Base-by-base conservation (phyloP, 2,797 vertebrate genomes). In the Leptodactylus fallax region DNA sequence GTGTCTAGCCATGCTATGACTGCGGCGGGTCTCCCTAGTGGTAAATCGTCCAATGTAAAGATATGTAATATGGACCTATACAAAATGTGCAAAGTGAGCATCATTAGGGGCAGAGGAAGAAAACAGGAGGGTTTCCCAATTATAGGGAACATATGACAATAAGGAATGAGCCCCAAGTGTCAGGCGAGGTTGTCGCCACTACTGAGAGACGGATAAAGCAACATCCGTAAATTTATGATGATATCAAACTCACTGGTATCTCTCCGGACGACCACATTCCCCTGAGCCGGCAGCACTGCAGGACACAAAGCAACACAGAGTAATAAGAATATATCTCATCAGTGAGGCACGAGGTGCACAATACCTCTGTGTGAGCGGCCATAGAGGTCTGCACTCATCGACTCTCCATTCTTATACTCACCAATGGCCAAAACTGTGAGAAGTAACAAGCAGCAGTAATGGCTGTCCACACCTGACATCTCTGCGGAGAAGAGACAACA, bases 231-330 rank as follows among this genome's bases (percentile, higher is more conserved):
- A 72, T 72, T 17, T 27, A 72, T 11, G 7, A 5, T 5, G 8
- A 11, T 0, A 17, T 79, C 0, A 56, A 2, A 79, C 85, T 86
- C 19, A 86, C 85, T 76, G 4, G 27, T 53, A 21, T 86, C 6
- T 17, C 76, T 79, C 45, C 85, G 85, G 12, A 19, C 65, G 9
- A 79, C 17, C 19, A 69, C 63, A 71, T 80, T 79, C 27, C 77
- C 85, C 51, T n/a, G 51, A 12, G 63, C 85, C 2, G 85, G 85
- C 25, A 86, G 76, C 60, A 79, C 85, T 86, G 85, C 7, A 53
- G 51, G n/a, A 67, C 61, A 86, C 23, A 86, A 49, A 85, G 12
- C 2, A 36, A n/a, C 0, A 74, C 0, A 2, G 7, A 21, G 7
- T 17, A 58, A 21, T 19, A 21, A 36, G 1, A 72, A 21, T 9